phyloP scores from a whole-genome alignment of 2,888 invertebrate genomes.

The Oscheius sp. region DNA sequence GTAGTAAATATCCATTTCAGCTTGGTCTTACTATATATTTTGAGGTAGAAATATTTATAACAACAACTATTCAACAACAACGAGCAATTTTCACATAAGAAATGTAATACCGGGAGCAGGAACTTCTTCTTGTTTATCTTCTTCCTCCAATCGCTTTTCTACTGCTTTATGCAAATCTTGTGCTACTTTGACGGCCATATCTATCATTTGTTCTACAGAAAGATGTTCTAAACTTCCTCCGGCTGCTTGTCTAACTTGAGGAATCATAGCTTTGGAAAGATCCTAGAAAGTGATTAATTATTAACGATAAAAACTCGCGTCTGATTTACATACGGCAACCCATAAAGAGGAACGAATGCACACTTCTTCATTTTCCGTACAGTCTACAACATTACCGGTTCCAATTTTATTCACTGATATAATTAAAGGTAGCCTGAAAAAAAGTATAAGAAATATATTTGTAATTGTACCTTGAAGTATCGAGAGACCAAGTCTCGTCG shows the following conservation, averaged over 20 bases:
- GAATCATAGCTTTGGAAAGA: not conserved
- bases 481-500: constrained; percentile 58
- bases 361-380: constrained; percentile 61
- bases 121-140: constrained; percentile 1
- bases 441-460: not conserved
- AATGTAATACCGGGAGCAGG: constrained; percentile 14
- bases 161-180: constrained; percentile 26
- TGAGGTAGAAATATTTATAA: not conserved
- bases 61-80: constrained; percentile 21
- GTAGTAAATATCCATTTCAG: not conserved
- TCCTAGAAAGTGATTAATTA: not conserved
- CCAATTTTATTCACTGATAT: constrained; percentile 65
- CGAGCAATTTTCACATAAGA: not conserved
- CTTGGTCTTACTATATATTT: not conserved
- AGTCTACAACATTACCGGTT: constrained; percentile 62
- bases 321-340: constrained; percentile 49
- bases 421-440: constrained; percentile 58
- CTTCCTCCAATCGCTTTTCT: constrained; percentile 11
- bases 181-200: constrained; percentile 39
- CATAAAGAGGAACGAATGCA: constrained; percentile 62
- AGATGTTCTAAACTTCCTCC: constrained; percentile 64
- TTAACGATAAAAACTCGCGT: not conserved
- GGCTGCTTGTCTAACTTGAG: constrained; percentile 38
- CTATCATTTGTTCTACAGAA: constrained; percentile 61
- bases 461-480: constrained; percentile 38